Evolutionary conservation across 2,113 vertebrate species (phyloP), one percentile per base, ranked within the genome.

Genomic region (Oreotrochilus melanogaster): DNA sequence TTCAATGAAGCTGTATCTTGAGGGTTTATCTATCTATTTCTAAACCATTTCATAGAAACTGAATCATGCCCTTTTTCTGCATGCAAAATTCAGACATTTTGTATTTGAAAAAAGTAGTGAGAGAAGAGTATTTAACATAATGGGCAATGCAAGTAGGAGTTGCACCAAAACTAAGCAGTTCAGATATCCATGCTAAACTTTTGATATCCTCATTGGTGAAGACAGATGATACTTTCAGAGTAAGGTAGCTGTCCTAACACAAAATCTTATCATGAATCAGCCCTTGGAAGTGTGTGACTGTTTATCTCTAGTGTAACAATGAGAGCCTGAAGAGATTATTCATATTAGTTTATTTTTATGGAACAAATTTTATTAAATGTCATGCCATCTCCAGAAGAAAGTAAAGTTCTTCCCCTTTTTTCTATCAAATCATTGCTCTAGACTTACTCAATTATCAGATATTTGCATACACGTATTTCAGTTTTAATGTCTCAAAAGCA

Each of bases 211-310:
- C 79, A 57, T 45, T 13, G 71, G 21, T 22, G n/a, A 81, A 19
- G 11, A 82, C 62, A 30, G 7, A 43, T 0, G 0, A 39, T 27
- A n/a, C 3, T 66, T 74, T 66, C 24, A 48, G 17, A 78, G 17
- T 14, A 58, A 84, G 37, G 7, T 33, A 42, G 6, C 25, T 69
- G 6, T 61, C 35, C 15, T 71, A 82, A 66, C 4, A 82, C 0
- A 57, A 78, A 71, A 53, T 57, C 25, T 69, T 43, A 51, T 5
- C 21, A 24, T 14, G 4, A 57, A 43, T n/a, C 22, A 56, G 45
- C 13, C 42, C 31, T 62, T 62, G 47, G 35, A 81, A 15, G 6
- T 48, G 5, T 48, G 43, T 35, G 43, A 10, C 11, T 60, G 14
- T 50, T 86, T 65, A 27, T 54, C 18, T 28, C 22, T 60, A 28